Evolutionary conservation across 2,888 invertebrate genomes (phyloP).

Genomic region (Halocaridina rubra): DNA sequence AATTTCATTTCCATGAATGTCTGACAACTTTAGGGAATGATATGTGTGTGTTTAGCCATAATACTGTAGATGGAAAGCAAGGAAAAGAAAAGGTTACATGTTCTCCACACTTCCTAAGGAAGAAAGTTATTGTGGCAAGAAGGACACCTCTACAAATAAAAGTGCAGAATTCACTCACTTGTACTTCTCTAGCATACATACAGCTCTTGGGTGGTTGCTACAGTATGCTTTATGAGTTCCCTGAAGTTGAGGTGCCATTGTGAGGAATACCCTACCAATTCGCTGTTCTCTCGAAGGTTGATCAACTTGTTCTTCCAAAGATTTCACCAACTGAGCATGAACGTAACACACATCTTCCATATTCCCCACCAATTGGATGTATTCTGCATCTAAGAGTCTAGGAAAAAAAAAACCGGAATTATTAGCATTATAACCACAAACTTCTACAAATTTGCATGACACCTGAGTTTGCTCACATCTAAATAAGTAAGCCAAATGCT

Average conservation of each 20-base stretch:
- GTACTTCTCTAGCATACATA: constrained; percentile 90
- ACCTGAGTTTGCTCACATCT: no score
- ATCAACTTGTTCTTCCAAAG: constrained; percentile 83
- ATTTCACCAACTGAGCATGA: constrained; percentile 83
- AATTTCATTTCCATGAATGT: no score
- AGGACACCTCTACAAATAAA: not conserved
- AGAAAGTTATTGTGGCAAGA: not conserved
- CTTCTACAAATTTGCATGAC: no score
- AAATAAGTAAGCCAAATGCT: no score
- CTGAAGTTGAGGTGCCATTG: constrained; percentile 75
- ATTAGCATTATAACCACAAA: no score
- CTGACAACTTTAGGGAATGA: no score
- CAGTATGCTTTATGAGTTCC: constrained; percentile 89
- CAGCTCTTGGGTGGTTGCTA: constrained; percentile 92
- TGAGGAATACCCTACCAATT: constrained; percentile 91
- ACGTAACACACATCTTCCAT: constrained; percentile 86
- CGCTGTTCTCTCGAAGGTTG: constrained; percentile 81
- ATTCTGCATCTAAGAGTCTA: constrained; percentile 87
- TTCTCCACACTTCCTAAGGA: no score
- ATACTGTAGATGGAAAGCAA: no score
- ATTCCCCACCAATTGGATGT: constrained; percentile 87
- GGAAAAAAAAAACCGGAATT: no score
- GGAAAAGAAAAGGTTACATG: no score
- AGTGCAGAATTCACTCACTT: constrained; percentile 81
- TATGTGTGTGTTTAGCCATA: no score